Evolutionary conservation across 2,888 invertebrate species (phyloP).

Genomic region (Volucella bombylans): DNA sequence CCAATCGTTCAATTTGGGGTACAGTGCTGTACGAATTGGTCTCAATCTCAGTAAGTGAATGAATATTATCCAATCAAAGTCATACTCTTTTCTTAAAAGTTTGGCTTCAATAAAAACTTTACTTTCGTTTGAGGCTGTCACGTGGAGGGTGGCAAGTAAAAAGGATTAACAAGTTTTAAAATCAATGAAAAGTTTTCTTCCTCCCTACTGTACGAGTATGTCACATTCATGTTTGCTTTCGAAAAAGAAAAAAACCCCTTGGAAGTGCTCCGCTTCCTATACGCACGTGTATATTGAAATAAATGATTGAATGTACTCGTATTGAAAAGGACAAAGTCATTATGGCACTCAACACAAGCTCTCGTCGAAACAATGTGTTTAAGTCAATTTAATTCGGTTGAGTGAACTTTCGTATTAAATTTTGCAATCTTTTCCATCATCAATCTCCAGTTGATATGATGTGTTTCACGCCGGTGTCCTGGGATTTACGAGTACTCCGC

Average conservation of each 20-base stretch:
- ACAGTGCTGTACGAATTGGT: conserved; percentile 37
- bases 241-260: neutral
- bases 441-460: neutral
- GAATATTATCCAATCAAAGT: conserved; percentile 25
- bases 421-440: conserved; percentile 35
- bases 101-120: conserved; percentile 1
- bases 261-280: neutral
- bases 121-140: neutral
- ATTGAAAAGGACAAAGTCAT: neutral
- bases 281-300: neutral
- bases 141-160: conserved; percentile 8
- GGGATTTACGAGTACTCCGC: no score
- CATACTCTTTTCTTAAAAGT: conserved; percentile 5
- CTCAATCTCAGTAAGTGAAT: conserved; percentile 16
- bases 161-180: conserved; percentile 18
- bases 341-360: conserved; percentile 4
- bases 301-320: conserved; percentile 17
- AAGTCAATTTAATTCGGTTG: conserved; percentile 39
- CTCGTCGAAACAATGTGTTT: conserved; percentile 16
- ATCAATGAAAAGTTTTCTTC: conserved; percentile 19
- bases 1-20: neutral
- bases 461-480: neutral
- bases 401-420: conserved; percentile 22
- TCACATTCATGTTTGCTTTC: conserved; percentile 3
- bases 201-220: no score